Conservation (phyloP, 2,797 vertebrate species). For the Gallinago nigripennis region DNA sequence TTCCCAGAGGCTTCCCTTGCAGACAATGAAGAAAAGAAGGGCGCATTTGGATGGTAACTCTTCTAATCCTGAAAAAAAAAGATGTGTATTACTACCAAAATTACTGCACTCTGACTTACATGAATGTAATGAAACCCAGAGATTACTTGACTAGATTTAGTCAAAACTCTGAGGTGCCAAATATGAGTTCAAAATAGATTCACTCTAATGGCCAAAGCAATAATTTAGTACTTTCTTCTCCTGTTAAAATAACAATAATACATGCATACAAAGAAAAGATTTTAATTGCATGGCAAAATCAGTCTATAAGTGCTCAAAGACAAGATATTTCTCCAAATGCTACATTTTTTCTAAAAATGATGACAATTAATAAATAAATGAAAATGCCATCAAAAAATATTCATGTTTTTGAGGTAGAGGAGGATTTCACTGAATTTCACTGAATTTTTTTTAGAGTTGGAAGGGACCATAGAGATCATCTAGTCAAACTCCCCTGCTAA, state of each 20-base stretch:
- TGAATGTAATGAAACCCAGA: neutral
- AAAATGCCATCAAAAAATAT: neutral
- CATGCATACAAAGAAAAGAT: neutral
- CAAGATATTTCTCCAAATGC: neutral
- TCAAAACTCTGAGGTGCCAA: neutral
- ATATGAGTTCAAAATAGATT: neutral
- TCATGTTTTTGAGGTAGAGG: neutral
- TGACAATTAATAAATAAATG: neutral
- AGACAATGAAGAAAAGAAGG: neutral
- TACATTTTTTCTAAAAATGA: neutral
- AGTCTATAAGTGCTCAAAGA: neutral
- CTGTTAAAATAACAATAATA: neutral
- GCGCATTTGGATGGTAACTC: neutral
- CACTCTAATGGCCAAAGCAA: neutral
- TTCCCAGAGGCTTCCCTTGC: neutral
- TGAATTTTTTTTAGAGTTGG: too few relatives aligned
- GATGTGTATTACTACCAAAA: neutral
- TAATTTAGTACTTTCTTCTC: neutral
- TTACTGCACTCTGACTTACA: neutral
- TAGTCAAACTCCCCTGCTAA: too few relatives aligned
- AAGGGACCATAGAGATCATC: too few relatives aligned
- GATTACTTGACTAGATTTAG: neutral
- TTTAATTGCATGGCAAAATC: neutral
- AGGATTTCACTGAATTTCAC: too few relatives aligned
- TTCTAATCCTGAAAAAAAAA: neutral